These are phyloP conservation scores for Psilopsiagon aurifrons DNA, from an alignment of 2,113 vertebrate genomes.

Conservation along the genomic window DNA sequence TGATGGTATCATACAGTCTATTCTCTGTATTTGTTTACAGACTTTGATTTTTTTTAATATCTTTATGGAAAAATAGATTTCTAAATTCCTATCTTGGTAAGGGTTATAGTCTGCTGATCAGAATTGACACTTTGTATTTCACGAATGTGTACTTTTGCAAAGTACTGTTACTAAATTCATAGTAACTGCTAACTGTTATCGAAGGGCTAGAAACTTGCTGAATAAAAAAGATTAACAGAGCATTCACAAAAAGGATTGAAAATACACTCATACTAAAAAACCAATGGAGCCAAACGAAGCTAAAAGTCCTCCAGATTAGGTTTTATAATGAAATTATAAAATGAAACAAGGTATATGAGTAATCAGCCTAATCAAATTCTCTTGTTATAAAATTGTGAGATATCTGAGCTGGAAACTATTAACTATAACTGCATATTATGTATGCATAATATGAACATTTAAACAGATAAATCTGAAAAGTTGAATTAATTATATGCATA, in stretches of 20 bases:
- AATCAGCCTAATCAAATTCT: slow-evolving; percentile 24
- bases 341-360: slow-evolving; percentile 10
- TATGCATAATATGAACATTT: background rate
- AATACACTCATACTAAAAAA: background rate
- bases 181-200: background rate
- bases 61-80: background rate
- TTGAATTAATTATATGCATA: background rate
- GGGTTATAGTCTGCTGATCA: background rate
- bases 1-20: background rate
- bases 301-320: background rate
- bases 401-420: slow-evolving; percentile 36
- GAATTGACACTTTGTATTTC: background rate
- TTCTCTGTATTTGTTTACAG: background rate
- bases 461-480: background rate
- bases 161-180: background rate
- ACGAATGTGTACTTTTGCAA: background rate
- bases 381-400: background rate
- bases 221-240: background rate
- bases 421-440: background rate
- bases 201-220: background rate
- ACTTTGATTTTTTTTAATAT: background rate
- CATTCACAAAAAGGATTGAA: background rate
- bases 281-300: background rate
- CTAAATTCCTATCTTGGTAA: background rate
- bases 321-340: slow-evolving; percentile 4